Evolutionary conservation across 2,797 vertebrate species (phyloP).

Genomic region (Oreochromis mossambicus): DNA sequence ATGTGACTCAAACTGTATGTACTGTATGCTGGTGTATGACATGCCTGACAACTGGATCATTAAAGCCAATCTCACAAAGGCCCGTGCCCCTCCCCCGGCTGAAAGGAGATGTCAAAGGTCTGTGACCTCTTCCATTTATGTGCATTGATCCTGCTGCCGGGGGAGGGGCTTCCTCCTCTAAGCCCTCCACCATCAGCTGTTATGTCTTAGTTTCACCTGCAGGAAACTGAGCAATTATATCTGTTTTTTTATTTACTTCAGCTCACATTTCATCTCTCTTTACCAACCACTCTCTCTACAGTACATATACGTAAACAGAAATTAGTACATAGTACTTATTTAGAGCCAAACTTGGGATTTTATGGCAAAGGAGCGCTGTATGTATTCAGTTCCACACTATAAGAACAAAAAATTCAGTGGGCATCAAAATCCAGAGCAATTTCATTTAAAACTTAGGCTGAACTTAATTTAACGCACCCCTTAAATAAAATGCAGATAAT

Average conservation of each 20-base stretch:
- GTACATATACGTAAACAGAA: background rate
- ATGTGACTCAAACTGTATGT: conserved; percentile 30
- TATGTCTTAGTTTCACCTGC: conserved; percentile 75
- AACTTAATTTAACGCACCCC: background rate
- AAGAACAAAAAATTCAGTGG: background rate
- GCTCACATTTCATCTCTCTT: background rate
- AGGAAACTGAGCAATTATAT: conserved; percentile 24
- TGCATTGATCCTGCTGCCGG: conserved; percentile 74
- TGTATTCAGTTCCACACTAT: background rate
- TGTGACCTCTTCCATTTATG: conserved; percentile 79
- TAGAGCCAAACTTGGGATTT: background rate
- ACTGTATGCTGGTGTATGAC: conserved; percentile 66
- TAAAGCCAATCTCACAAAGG: conserved; percentile 76
- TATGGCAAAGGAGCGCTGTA: background rate
- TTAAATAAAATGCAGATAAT: background rate
- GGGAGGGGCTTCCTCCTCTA: conserved; percentile 60
- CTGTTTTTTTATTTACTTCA: background rate
- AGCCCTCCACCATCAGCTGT: conserved; percentile 67
- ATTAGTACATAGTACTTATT: background rate
- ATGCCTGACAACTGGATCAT: conserved; percentile 72
- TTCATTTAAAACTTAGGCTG: background rate
- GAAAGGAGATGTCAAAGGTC: conserved; percentile 80
- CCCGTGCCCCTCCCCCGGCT: conserved; percentile 63
- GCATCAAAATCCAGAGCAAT: background rate
- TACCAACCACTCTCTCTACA: background rate